Evolutionary conservation across 2,888 invertebrate species (phyloP).

Genomic region (Laspeyria flexula): DNA sequence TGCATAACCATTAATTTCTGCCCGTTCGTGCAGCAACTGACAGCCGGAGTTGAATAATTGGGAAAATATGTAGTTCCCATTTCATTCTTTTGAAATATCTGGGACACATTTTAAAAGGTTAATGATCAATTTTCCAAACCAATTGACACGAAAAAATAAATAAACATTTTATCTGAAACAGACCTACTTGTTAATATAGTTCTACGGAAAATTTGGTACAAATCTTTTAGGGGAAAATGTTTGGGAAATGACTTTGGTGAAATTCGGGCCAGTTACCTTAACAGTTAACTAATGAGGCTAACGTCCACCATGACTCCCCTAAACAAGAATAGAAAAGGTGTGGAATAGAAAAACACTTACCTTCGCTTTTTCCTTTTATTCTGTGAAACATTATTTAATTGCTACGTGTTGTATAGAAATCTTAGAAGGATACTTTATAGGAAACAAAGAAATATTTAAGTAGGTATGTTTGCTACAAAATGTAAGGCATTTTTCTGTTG

Average conservation of each 20-base stretch:
- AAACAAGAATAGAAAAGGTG: constrained; percentile 61
- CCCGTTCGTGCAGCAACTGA: constrained; percentile 15
- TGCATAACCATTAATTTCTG: neutral
- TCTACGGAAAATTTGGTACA: constrained; percentile 48
- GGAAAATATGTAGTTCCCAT: too few relatives aligned
- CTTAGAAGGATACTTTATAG: neutral
- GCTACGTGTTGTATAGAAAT: neutral
- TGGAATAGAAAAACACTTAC: constrained; percentile 41
- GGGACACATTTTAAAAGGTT: constrained; percentile 19
- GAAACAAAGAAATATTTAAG: too few relatives aligned
- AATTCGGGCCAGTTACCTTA: constrained; percentile 80
- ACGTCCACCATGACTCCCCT: constrained; percentile 77
- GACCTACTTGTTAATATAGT: constrained; percentile 9
- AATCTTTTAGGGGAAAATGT: constrained; percentile 64
- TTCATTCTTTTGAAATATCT: constrained; percentile 15
- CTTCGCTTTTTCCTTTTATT: neutral
- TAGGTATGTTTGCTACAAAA: too few relatives aligned
- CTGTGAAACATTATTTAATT: neutral
- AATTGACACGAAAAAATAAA: neutral
- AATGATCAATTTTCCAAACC: constrained; percentile 16
- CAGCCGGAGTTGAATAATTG: constrained; percentile 26
- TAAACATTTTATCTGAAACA: neutral
- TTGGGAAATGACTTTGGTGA: constrained; percentile 75
- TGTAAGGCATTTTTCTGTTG: too few relatives aligned
- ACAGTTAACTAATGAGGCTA: constrained; percentile 72